Evolutionary conservation across 2,113 vertebrate genomes (phyloP).

Genomic region (Sander lucioperca): DNA sequence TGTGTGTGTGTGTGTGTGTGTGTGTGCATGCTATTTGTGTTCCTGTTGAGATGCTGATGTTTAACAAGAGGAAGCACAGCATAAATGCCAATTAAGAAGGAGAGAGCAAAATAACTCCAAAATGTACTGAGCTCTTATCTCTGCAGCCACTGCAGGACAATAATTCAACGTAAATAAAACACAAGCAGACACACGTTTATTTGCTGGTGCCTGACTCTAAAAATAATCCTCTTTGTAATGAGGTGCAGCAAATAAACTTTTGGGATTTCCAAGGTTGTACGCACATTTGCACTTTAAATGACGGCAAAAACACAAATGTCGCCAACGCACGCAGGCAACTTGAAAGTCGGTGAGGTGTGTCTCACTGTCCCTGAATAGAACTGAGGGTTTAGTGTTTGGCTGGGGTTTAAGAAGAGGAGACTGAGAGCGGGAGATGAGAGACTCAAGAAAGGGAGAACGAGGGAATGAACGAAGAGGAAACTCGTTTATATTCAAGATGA

Average conservation of each 20-base stretch:
- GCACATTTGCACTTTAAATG: slow-evolving; percentile 57
- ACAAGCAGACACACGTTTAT: slow-evolving; percentile 11
- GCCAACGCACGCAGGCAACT: background rate
- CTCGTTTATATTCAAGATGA: slow-evolving; percentile 67
- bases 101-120: slow-evolving; percentile 31
- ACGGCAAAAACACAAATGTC: slow-evolving; percentile 41
- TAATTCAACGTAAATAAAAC: slow-evolving; percentile 37
- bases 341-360: slow-evolving; percentile 40
- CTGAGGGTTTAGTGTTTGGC: slow-evolving; percentile 41
- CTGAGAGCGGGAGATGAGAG: slow-evolving; percentile 48
- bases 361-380: slow-evolving; percentile 53
- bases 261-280: slow-evolving; percentile 27
- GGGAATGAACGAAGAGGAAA: slow-evolving; percentile 43
- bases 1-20: background rate
- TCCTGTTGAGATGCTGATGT: slow-evolving; percentile 59
- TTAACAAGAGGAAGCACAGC: slow-evolving; percentile 58
- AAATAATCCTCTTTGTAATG: slow-evolving; percentile 56
- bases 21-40: slow-evolving; percentile 26
- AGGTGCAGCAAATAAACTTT: slow-evolving; percentile 37
- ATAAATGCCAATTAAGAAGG: slow-evolving; percentile 45
- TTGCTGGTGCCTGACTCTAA: slow-evolving; percentile 29
- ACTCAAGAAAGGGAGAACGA: slow-evolving; percentile 50
- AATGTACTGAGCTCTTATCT: slow-evolving; percentile 24
- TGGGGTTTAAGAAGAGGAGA: slow-evolving; percentile 42
- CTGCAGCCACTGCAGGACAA: slow-evolving; percentile 31